A percentile compares a stretch with the other conserved stretches of the same genome.
phyloP scores from a whole-genome alignment of 2,888 invertebrate genomes.

The Dasysyrphus albostriatus region DNA sequence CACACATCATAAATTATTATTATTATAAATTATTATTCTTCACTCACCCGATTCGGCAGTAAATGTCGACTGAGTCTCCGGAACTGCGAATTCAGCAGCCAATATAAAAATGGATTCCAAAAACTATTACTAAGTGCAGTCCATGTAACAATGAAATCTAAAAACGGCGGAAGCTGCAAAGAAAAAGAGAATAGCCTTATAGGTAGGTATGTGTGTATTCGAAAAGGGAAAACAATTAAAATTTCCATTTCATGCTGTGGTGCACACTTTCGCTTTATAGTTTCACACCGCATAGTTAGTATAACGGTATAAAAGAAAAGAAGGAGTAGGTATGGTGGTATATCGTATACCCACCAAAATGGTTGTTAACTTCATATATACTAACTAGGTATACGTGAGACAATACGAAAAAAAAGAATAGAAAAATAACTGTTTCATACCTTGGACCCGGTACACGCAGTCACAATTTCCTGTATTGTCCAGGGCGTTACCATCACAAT shows the following conservation, averaged over 20 bases:
- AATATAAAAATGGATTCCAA: conserved; percentile 95
- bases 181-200: conserved; percentile 31
- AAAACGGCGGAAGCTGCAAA: conserved; percentile 89
- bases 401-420: conserved; percentile 1
- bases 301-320: conserved; percentile 4
- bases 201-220: neutral
- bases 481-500: conserved; percentile 96
- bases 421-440: conserved; percentile 81
- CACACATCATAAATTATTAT: conserved; percentile 24
- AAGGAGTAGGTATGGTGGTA: neutral
- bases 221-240: conserved; percentile 56
- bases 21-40: conserved; percentile 25
- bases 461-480: conserved; percentile 95
- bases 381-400: conserved; percentile 4
- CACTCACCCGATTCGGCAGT: conserved; percentile 89
- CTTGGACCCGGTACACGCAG: conserved; percentile 94
- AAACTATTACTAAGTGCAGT: conserved; percentile 94
- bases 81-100: conserved; percentile 94
- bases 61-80: conserved; percentile 91
- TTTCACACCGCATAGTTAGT: neutral
- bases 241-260: conserved; percentile 59
- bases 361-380: conserved; percentile 29
- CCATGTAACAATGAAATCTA: conserved; percentile 95
- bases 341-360: neutral
- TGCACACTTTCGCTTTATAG: conserved; percentile 19